phyloP scores from a whole-genome alignment of 2,888 invertebrate genomes.

The Aporophyla nigra region DNA sequence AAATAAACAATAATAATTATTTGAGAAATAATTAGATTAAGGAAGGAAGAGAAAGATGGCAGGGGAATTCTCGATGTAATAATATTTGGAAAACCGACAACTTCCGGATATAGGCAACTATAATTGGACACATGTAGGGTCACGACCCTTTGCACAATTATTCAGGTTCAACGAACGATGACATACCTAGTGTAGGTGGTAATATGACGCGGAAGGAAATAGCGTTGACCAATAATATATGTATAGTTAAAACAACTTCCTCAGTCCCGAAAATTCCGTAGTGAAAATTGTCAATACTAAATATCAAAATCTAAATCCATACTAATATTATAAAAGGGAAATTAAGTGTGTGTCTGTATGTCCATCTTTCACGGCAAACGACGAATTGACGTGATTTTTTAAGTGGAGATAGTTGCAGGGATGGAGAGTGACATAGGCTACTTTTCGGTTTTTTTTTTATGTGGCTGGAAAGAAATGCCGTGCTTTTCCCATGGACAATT shows the following conservation, averaged over 20 bases:
- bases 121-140: slow-evolving; percentile 11
- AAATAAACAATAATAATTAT: background rate
- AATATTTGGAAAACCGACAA: slow-evolving; percentile 10
- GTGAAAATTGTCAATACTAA: background rate
- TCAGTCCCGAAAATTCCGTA: background rate
- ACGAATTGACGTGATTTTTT: too few species aligned
- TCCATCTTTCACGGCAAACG: too few species aligned
- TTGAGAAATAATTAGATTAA: background rate
- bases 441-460: too few species aligned
- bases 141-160: slow-evolving; percentile 12
- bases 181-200: background rate
- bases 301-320: too few species aligned
- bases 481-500: too few species aligned
- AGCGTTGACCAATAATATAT: background rate
- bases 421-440: too few species aligned
- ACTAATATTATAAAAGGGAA: too few species aligned
- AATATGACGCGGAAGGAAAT: background rate
- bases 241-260: background rate
- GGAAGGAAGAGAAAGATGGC: background rate
- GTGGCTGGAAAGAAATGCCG: too few species aligned
- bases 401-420: too few species aligned
- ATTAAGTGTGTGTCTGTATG: too few species aligned
- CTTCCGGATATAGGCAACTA: background rate
- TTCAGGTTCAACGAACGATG: slow-evolving; percentile 22
- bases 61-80: background rate